Conservation (phyloP, 2,888 invertebrate species). For the Metallyticus violacea region DNA sequence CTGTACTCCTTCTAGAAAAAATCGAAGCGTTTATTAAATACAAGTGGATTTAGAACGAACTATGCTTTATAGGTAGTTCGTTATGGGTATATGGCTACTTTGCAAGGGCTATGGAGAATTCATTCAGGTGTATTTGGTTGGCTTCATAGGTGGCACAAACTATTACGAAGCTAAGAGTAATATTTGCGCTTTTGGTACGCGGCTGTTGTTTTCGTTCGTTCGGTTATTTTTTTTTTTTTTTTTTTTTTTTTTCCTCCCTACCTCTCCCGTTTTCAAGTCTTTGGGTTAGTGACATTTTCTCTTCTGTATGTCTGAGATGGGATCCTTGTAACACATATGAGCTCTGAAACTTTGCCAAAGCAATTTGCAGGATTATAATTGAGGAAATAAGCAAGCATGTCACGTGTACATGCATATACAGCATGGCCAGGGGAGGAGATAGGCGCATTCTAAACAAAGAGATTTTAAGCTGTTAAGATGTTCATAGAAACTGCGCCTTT, state of each 20-base stretch:
- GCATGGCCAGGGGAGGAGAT: neutral
- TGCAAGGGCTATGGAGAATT: no score
- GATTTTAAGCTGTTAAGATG: no score
- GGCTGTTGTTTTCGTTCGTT: neutral
- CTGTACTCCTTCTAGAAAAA: no score
- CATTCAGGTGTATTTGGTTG: no score
- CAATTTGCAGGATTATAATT: neutral
- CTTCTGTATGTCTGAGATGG: neutral
- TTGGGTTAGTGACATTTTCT: no score
- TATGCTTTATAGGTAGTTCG: no score
- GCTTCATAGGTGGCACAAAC: no score
- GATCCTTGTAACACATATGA: neutral
- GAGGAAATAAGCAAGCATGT: neutral
- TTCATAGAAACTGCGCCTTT: no score
- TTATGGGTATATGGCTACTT: no score
- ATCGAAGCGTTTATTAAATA: no score
- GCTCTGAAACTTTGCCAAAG: neutral
- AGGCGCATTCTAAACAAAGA: neutral
- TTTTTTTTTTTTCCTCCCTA: neutral
- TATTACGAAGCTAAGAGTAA: neutral
- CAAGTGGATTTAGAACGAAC: no score
- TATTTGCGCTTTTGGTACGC: no score
- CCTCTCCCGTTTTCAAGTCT: neutral
- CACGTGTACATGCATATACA: neutral
- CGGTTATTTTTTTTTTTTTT: neutral